Conservation (phyloP, 2,113 vertebrate genomes). For the Dasyurus viverrinus region DNA sequence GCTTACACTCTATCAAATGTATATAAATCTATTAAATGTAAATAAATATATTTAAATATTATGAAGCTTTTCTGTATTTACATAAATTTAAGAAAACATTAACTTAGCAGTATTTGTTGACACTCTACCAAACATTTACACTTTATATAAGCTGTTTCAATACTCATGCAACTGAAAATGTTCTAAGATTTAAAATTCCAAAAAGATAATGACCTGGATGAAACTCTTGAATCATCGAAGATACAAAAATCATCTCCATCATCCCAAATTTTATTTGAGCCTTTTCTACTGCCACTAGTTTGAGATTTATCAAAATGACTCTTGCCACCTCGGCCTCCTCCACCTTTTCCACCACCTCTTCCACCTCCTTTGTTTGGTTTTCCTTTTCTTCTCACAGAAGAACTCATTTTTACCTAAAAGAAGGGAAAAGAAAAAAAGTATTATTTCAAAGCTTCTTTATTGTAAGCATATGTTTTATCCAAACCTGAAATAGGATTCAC, state of each 20-base stretch:
- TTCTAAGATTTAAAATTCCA: constrained; percentile 23
- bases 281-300: constrained; percentile 84
- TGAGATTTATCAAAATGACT: constrained; percentile 65
- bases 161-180: neutral
- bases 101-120: neutral
- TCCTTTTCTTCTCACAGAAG: constrained; percentile 86
- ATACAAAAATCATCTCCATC: constrained; percentile 93
- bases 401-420: constrained; percentile 83
- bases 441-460: constrained; percentile 2
- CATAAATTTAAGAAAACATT: neutral
- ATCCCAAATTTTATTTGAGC: constrained; percentile 87
- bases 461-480: neutral
- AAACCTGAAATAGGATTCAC: neutral
- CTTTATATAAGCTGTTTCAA: neutral
- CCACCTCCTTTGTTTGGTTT: constrained; percentile 93
- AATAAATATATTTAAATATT: too few relatives aligned
- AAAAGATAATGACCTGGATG: constrained; percentile 76
- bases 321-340: constrained; percentile 65
- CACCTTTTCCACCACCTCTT: constrained; percentile 70
- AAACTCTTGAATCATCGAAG: constrained; percentile 82
- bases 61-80: neutral
- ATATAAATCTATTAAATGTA: neutral
- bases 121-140: neutral
- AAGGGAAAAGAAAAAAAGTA: constrained; percentile 24
- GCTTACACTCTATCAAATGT: neutral